Evolutionary conservation across 2,113 vertebrate genomes (phyloP), one percentile per base, ranked within the genome.

Genomic region (Entelurus aequoreus): DNA sequence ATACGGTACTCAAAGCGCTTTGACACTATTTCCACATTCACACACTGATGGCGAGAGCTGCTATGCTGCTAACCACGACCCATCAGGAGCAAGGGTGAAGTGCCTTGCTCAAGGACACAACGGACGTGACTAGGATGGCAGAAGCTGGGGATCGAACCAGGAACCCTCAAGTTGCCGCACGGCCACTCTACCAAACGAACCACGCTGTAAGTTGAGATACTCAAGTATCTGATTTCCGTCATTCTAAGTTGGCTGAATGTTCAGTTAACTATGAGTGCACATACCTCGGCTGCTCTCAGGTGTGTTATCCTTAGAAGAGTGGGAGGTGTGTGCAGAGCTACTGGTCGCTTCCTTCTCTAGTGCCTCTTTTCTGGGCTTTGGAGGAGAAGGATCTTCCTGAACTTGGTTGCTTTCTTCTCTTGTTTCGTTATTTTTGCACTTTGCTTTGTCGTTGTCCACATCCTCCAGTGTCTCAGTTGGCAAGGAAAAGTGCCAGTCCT

Each of bases 401-500:
- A 48, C 38, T 21, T 2, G 15, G 0, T 38, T 75, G 40, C 42
- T 72, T 37, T 8, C 11, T 4, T 0, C 59, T 48, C 12, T 35
- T 4, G 51, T 6, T 37, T 69, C 57, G 7, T 2, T 47, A 19
- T 8, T 53, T 54, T 72, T 72, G 2, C 21, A 3, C 5, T 64
- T 76, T 1, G 44, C 47, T 40, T 82, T 82, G 10, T 46, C 44
- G 38, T 52, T 12, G 5, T 72, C 65, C 0, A n/a, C 66, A 16
- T 82, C 81, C 28, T 80, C 75, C 21, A 77, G 11, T 1, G 62
- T 50, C n/a, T 62, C 83, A 60, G 70, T 19, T 0, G 85, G 86
- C 61, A 87, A 42, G 10, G 78, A 70, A 66, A 86, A 82, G 49
- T 85, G 70, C 87, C 88, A 88, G 66, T 88, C 81, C 54, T 88